Conservation (phyloP, 2,888 invertebrate species). For the Phengaris alcon region DNA sequence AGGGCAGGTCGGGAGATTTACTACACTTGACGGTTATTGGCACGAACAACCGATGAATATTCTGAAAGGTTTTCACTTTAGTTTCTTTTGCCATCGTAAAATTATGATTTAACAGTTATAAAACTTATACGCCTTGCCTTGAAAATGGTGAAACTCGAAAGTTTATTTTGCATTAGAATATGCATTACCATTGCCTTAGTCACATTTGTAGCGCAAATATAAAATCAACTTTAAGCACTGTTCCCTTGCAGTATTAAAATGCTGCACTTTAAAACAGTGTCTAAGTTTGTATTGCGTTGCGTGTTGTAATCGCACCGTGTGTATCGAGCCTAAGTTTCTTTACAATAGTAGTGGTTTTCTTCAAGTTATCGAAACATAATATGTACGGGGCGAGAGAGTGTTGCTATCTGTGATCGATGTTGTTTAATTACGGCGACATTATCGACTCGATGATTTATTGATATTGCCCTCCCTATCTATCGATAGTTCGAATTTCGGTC, state of each 20-base stretch:
- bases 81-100: constrained; percentile 13
- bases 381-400: constrained; percentile 36
- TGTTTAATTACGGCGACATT: constrained; percentile 66
- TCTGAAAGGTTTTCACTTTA: constrained; percentile 6
- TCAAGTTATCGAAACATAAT: constrained; percentile 39
- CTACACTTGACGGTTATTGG: constrained; percentile 7
- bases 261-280: no score
- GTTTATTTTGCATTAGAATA: neutral
- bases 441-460: constrained; percentile 72
- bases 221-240: neutral
- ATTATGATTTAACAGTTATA: constrained; percentile 13
- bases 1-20: constrained; percentile 23
- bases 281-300: neutral
- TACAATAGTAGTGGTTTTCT: constrained; percentile 31
- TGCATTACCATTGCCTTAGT: neutral
- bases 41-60: neutral
- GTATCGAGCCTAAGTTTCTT: neutral
- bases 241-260: no score
- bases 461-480: constrained; percentile 57
- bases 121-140: neutral
- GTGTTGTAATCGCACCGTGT: neutral
- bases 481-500: constrained; percentile 21
- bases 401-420: constrained; percentile 60
- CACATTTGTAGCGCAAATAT: neutral
- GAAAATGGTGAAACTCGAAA: neutral